Conservation (phyloP, 2,797 vertebrate genomes). For the Sternarchorhynchus goeldii region DNA sequence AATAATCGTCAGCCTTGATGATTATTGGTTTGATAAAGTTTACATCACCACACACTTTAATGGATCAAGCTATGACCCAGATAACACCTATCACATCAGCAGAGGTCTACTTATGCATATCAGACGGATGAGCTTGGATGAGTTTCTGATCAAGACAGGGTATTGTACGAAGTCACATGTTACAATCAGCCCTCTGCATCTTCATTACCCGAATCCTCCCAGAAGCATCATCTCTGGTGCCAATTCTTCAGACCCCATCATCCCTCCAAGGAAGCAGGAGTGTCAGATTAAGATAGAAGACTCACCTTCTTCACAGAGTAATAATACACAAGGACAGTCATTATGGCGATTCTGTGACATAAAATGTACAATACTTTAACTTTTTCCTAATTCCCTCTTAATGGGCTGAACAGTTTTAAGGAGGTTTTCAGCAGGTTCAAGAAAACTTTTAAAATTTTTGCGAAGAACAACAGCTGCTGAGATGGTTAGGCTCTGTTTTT, state of each 20-base stretch:
- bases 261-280: background rate
- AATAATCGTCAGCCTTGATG: constrained; percentile 31
- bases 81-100: constrained; percentile 18
- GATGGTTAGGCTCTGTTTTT: too few species aligned
- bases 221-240: background rate
- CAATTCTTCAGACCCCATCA: too few species aligned
- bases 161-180: background rate
- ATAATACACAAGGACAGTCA: background rate
- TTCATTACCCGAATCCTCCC: background rate
- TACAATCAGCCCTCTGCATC: too few species aligned
- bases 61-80: background rate
- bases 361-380: background rate
- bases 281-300: background rate
- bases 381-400: too few species aligned
- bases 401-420: too few species aligned
- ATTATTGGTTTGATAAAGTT: background rate
- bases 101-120: constrained; percentile 15
- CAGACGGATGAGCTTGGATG: background rate
- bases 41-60: constrained; percentile 14
- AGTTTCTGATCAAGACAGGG: constrained; percentile 1
- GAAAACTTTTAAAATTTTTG: too few species aligned
- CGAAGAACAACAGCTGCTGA: too few species aligned
- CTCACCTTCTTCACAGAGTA: background rate
- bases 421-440: too few species aligned
- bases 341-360: background rate